These are phyloP conservation scores for Palloptera scutellata DNA, from an alignment of 2,888 invertebrate species.

Conservation along the genomic window DNA sequence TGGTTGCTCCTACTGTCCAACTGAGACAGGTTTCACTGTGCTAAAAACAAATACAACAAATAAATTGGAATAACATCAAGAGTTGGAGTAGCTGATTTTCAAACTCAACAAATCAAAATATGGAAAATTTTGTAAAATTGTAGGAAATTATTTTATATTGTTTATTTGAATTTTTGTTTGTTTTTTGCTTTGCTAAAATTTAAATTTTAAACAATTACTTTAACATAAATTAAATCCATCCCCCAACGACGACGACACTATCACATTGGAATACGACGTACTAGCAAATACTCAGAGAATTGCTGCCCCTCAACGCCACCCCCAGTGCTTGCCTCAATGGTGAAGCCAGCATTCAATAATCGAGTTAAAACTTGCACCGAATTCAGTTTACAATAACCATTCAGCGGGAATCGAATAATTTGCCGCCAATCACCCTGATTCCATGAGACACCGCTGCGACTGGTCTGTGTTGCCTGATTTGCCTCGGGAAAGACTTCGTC, in stretches of 20 bases:
- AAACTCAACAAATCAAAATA: too few species aligned
- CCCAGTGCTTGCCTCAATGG: constrained; percentile 82
- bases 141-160: too few species aligned
- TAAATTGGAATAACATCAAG: too few species aligned
- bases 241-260: constrained; percentile 46
- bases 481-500: constrained; percentile 82
- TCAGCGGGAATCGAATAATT: constrained; percentile 85
- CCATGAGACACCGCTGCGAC: constrained; percentile 81
- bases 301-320: constrained; percentile 90
- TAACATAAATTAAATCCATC: constrained; percentile 36
- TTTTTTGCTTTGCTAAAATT: neutral
- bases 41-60: too few species aligned
- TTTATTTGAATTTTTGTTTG: constrained; percentile 1
- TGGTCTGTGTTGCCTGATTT: constrained; percentile 78
- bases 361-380: constrained; percentile 86
- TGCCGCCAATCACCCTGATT: constrained; percentile 82
- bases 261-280: constrained; percentile 68
- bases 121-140: too few species aligned
- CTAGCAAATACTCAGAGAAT: constrained; percentile 87
- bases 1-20: too few species aligned
- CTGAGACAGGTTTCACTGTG: too few species aligned
- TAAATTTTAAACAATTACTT: constrained; percentile 32
- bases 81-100: too few species aligned
- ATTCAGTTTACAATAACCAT: constrained; percentile 88
- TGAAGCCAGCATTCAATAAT: constrained; percentile 80